Base-by-base conservation (phyloP, 2,797 vertebrate genomes). In the Hephaestus fuliginosus region DNA sequence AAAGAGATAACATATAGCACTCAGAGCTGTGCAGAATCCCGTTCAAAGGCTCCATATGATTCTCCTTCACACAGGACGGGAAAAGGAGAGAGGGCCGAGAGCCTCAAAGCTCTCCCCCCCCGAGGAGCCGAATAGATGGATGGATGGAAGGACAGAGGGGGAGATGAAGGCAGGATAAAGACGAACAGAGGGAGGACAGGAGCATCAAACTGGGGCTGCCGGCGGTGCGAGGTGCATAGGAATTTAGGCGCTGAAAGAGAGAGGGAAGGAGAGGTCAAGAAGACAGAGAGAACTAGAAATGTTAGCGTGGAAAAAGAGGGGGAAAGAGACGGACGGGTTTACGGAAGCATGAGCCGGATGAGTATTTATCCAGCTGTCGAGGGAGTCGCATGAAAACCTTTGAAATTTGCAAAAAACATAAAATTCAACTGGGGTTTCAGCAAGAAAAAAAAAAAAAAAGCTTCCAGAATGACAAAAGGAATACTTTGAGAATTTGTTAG, bases 161-260 rank as follows among this genome's bases (percentile, higher is more conserved):
- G 71, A 84, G 86, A 89, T 86, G 81, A 91, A 90, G 78, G 82
- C 53, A 72, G 85, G 85, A 84, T 88, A 80, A 86, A 86, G 88
- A 90, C 36, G 53, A 87, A 82, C 82, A 84, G 78, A 78, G 48
- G 63, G 58, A 86, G 70, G 82, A 89, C 76, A 81, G 82, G 69
- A 78, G 75, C 81, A 86, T 85, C 76, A 89, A 84, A 83, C 72
- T 81, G 81, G 64, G 74, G 74, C 43, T 56, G 74, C 61, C 49
- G 69, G 25, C 65, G 88, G 74, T 83, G 87, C 20, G 52, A 53
- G 68, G 53, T 79, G 86, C 84, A 91, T 85, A 33, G 80, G 76
- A 87, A 88, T 91, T 62, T 65, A 53, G 69, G 68, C 22, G 1
- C 3, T 70, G 80, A 81, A 74, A 76, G 76, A 4, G 20, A 58